These are phyloP conservation scores for Sarcophaga peregrina DNA, from an alignment of 1,140 invertebrate species.

Conservation along the genomic window DNA sequence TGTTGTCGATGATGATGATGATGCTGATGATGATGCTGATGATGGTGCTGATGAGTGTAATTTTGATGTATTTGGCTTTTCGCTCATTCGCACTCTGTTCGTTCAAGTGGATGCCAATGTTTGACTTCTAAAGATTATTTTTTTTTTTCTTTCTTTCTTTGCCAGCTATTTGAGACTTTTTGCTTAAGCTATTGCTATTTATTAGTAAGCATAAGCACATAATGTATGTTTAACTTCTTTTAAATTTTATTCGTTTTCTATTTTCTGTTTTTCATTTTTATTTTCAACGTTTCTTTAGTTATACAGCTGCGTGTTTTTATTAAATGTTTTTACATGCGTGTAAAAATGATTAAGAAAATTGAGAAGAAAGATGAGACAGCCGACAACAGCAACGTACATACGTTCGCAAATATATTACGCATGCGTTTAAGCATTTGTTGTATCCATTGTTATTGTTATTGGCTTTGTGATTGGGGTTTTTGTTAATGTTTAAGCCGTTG, in stretches of 20 bases:
- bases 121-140: conserved; percentile 13
- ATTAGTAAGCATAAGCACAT: conserved; percentile 19
- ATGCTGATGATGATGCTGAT: not conserved
- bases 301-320: conserved; percentile 39
- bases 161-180: not conserved
- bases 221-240: conserved; percentile 32
- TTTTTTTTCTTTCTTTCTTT: not conserved
- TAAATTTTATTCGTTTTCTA: conserved; percentile 9
- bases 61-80: not conserved
- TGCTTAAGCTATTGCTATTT: conserved; percentile 14
- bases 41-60: conserved; percentile 18
- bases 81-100: not conserved
- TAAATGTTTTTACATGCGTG: conserved; percentile 39
- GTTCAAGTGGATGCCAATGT: conserved; percentile 32
- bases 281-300: not conserved
- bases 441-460: too few species aligned
- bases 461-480: too few species aligned
- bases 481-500: not conserved
- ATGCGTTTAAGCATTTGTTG: not conserved
- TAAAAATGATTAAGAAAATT: conserved; percentile 41
- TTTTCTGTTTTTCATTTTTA: not conserved
- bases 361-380: conserved; percentile 13
- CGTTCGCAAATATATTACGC: not conserved
- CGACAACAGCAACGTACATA: not conserved
- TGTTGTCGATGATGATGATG: not conserved